Conservation (phyloP, 2,888 invertebrate genomes). For the Hirtodrosophila alboralis region DNA sequence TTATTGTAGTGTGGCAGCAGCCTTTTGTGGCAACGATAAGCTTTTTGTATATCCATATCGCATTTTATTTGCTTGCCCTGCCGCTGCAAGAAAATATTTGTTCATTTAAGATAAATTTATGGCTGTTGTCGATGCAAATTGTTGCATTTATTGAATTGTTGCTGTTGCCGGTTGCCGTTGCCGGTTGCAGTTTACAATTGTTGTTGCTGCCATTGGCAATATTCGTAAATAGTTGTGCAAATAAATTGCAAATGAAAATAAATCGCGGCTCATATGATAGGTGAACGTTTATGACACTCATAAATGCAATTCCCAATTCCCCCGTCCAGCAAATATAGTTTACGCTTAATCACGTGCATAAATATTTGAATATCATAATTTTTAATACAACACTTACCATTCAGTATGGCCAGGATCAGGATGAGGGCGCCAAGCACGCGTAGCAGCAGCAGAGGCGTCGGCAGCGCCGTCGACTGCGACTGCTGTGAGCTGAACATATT, state of each 20-base stretch:
- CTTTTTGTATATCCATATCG: constrained; percentile 60
- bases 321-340: constrained; percentile 14
- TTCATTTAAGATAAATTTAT: constrained; percentile 79
- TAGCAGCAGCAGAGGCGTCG: constrained; percentile 21
- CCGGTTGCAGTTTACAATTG: constrained; percentile 13
- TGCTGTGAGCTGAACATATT: constrained; percentile 66
- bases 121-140: constrained; percentile 75
- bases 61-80: constrained; percentile 66
- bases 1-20: constrained; percentile 26
- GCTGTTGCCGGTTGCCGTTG: constrained; percentile 17
- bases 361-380: constrained; percentile 50
- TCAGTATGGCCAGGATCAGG: constrained; percentile 40
- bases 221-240: constrained; percentile 71
- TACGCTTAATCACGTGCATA: constrained; percentile 66
- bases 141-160: constrained; percentile 75
- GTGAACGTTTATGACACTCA: constrained; percentile 53
- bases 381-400: constrained; percentile 57
- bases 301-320: too few species aligned
- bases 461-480: constrained; percentile 3
- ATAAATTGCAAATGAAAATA: constrained; percentile 65
- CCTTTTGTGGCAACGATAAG: constrained; percentile 73
- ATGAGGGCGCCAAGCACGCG: constrained; percentile 41
- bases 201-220: constrained; percentile 32
- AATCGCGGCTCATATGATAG: constrained; percentile 63
- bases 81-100: constrained; percentile 76